Percentiles rank a stretch among this genome's conserved stretches.
Conservation (phyloP, 1,140 invertebrate species). For the Drosophila sechellia region DNA sequence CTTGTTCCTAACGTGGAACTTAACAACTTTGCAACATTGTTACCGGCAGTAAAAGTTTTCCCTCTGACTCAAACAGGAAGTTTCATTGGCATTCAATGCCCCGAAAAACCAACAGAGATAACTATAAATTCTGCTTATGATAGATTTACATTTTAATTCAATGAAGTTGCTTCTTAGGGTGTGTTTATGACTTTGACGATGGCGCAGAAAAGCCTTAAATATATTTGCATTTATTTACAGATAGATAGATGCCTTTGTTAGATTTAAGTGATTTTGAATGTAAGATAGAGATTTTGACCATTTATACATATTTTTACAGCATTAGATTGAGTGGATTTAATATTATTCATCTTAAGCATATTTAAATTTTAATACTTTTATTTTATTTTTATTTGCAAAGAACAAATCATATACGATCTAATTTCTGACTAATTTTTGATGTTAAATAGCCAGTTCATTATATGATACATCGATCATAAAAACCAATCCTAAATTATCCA, state of each 20-base stretch:
- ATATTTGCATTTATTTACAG: slow-evolving; percentile 35
- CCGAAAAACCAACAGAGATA: slow-evolving; percentile 6
- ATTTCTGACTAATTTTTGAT: slow-evolving; percentile 24
- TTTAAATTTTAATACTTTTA: background rate
- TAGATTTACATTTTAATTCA: slow-evolving; percentile 34
- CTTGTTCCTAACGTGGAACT: slow-evolving; percentile 46
- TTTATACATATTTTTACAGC: background rate
- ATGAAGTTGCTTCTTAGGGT: slow-evolving; percentile 14
- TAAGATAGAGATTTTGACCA: background rate
- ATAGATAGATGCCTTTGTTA: slow-evolving; percentile 16
- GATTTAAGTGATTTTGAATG: slow-evolving; percentile 9
- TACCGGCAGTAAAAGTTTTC: slow-evolving; percentile 48
- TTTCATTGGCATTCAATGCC: slow-evolving; percentile 12
- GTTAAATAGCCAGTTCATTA: slow-evolving; percentile 31
- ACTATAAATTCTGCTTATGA: slow-evolving; percentile 35
- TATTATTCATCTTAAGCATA: too few species aligned
- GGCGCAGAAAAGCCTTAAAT: slow-evolving; percentile 3
- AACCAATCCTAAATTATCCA: slow-evolving; percentile 33
- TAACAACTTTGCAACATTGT: slow-evolving; percentile 52
- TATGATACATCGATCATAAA: slow-evolving; percentile 41
- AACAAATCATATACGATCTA: slow-evolving; percentile 14
- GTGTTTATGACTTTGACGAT: slow-evolving; percentile 18
- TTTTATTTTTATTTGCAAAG: background rate
- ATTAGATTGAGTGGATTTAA: background rate
- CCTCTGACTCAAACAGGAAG: slow-evolving; percentile 11